Conservation (phyloP, 2,113 vertebrate genomes). For the Bos javanicus region DNA sequence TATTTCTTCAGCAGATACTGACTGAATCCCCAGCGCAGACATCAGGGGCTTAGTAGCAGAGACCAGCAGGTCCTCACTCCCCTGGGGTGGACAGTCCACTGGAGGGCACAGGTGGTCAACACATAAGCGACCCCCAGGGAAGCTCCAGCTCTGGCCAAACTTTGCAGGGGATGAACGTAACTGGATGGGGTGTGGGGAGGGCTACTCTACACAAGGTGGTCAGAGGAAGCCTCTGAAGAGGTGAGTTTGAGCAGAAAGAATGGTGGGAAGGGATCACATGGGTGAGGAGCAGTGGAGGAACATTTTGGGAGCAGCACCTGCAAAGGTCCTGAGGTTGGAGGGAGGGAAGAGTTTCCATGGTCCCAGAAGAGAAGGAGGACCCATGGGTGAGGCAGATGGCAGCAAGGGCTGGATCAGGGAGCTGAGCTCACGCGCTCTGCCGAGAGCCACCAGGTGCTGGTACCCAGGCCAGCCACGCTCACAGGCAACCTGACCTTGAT, state of each 20-base stretch:
- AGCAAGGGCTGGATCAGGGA: background rate
- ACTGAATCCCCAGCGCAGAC: fast-evolving
- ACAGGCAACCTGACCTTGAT: fast-evolving
- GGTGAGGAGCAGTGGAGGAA: background rate
- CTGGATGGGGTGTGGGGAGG: background rate
- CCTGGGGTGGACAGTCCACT: fast-evolving
- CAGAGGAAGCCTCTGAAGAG: background rate
- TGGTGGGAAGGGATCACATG: background rate
- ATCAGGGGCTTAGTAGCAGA: fast-evolving
- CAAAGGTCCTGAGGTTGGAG: background rate
- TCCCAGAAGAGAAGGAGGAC: background rate
- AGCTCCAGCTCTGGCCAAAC: too few relatives aligned
- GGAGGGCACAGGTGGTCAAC: background rate
- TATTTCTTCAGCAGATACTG: too few relatives aligned
- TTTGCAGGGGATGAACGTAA: fast-evolving
- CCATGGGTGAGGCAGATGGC: fast-evolving
- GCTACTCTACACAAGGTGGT: background rate
- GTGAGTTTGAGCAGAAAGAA: background rate
- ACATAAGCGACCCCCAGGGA: fast-evolving
- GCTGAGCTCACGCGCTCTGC: fast-evolving
- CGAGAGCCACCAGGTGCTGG: fast-evolving
- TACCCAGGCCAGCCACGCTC: fast-evolving
- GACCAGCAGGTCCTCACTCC: fast-evolving
- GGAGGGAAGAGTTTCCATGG: background rate
- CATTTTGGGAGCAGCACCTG: fast-evolving